These are phyloP conservation scores for Anas bahamensis DNA, from an alignment of 2,797 vertebrate species.

Conservation along the genomic window DNA sequence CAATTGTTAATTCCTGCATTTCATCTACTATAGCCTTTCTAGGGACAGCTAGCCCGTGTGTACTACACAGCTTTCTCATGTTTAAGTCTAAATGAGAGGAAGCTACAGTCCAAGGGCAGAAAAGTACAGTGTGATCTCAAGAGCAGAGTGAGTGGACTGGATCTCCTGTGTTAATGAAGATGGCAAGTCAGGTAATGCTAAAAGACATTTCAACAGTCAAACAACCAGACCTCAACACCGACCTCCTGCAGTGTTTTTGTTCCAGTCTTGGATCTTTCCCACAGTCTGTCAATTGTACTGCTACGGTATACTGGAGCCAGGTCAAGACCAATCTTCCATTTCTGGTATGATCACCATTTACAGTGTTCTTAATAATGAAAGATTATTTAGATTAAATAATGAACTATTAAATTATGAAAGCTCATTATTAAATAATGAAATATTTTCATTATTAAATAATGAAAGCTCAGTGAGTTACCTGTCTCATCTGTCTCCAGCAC, in stretches of 20 bases:
- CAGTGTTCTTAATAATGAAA: not conserved
- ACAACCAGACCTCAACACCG: not conserved
- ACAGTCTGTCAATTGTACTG: not conserved
- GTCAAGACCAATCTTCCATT: not conserved
- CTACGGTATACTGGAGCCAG: not conserved
- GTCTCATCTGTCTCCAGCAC: not conserved
- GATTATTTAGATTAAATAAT: not conserved
- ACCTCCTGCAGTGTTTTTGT: not conserved
- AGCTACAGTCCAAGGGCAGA: not conserved
- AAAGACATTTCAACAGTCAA: not conserved
- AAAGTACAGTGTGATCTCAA: not conserved
- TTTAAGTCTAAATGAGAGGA: not conserved
- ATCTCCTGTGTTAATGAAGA: not conserved
- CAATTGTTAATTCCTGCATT: not conserved
- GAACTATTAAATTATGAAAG: too few relatives aligned
- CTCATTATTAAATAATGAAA: not conserved
- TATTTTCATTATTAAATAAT: too few relatives aligned
- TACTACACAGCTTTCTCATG: not conserved
- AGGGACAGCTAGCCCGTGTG: not conserved
- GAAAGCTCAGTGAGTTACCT: not conserved
- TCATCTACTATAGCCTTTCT: not conserved
- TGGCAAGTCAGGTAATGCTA: not conserved
- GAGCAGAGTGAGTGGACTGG: not conserved
- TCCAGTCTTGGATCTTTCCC: not conserved
- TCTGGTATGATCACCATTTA: not conserved